Evolutionary conservation across 2,888 invertebrate species (phyloP), one percentile per base, ranked within the genome.

Genomic region (Lithophane ornitopus): DNA sequence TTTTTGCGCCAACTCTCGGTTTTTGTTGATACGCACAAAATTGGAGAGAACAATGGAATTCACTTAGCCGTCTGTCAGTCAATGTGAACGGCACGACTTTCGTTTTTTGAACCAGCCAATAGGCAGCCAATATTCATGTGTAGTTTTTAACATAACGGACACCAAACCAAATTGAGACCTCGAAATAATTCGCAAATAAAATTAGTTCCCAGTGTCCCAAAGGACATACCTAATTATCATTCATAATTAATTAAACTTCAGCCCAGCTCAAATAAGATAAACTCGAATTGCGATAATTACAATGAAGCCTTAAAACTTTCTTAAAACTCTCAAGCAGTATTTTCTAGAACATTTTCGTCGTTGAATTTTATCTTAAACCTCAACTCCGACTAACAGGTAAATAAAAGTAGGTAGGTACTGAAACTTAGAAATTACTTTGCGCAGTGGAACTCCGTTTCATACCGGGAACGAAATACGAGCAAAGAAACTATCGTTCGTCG

Each of bases 41-140:
- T 56, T 52, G 46, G 49, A 62, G 62, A 68, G 67, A 56, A 81
- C 80, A 84, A 22, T 49, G 80, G 41, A 84, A 84, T 68, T 65
- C 73, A 84, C 74, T 84, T 73, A 73, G 46, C 58, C 72, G 58
- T 28, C 66, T 62, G 78, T 65, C 84, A 74, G 34, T 80, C 63
- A 83, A 41, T 80, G 34, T 28, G 54, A 26, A 73, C 80, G 52
- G 65, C 16, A 65, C 54, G 28, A 28, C 1, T 14, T 63, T 58
- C n/a, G 16, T 41, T 34, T 65, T 66, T n/a, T 9, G 0, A 39
- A 62, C 56, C 58, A 52, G 11, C 44, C 61, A 66, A 49, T 56
- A 49, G 26, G 22, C 34, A 74, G 34, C 14, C 22, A 34, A 56
- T 82, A 44, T 46, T 46, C n/a, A 26, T 39, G 49, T 22, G 52